These are phyloP conservation scores for Yasuhikotakia modesta DNA, from an alignment of 2,797 vertebrate species.

Conservation along the genomic window DNA sequence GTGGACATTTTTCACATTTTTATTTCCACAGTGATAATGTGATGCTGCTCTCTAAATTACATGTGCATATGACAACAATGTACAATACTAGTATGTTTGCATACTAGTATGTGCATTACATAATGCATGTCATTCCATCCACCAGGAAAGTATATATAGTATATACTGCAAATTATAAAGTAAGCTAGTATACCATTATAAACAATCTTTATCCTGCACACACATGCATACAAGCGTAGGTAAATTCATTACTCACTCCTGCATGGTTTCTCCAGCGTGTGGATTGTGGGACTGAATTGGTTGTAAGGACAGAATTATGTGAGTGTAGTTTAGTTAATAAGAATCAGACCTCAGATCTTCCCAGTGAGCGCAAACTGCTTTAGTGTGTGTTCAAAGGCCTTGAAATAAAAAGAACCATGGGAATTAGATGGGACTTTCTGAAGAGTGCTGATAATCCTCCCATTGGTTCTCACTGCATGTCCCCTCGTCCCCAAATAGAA, in stretches of 20 bases:
- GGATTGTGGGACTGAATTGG: conserved; percentile 10
- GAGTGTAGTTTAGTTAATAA: conserved; percentile 10
- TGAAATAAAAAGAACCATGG: conserved; percentile 19
- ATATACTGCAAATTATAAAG: neutral
- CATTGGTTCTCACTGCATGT: conserved; percentile 19
- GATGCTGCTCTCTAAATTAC: neutral
- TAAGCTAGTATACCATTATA: conserved; percentile 8
- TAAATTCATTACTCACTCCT: neutral
- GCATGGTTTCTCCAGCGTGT: neutral
- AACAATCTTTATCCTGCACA: conserved; percentile 3
- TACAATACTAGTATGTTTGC: neutral
- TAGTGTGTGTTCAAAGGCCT: conserved; percentile 34
- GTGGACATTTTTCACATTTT: too few relatives aligned
- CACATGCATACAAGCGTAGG: neutral
- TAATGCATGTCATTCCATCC: neutral
- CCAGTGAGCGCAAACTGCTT: conserved; percentile 26
- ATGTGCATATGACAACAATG: neutral
- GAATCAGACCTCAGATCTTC: conserved; percentile 16
- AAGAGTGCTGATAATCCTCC: conserved; percentile 33
- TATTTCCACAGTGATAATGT: too few relatives aligned
- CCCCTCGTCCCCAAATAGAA: conserved; percentile 3
- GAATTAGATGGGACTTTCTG: conserved; percentile 34
- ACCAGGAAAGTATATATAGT: neutral
- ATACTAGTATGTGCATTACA: neutral
- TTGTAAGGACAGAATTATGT: conserved; percentile 11